phyloP scores from a whole-genome alignment of 2,113 vertebrate genomes.

The Tringa solitaria region DNA sequence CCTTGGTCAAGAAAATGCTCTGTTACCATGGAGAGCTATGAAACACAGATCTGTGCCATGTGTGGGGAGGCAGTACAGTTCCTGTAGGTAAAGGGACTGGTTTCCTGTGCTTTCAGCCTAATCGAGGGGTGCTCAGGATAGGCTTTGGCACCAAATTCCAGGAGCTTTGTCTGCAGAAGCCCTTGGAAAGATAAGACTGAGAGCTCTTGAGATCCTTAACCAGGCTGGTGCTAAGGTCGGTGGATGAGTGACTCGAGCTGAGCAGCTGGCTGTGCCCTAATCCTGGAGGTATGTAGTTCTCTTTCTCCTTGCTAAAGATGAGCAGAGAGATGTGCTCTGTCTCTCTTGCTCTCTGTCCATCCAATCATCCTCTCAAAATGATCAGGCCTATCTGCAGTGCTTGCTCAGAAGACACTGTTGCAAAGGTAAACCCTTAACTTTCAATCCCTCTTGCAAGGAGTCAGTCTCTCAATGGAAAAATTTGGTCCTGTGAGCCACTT shows the following conservation, averaged over 20 bases:
- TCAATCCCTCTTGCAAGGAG: conserved; percentile 36
- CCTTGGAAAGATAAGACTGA: not conserved
- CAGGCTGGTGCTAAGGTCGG: conserved; percentile 37
- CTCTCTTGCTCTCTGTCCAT: not conserved
- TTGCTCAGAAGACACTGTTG: conserved; percentile 32
- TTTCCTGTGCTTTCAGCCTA: conserved; percentile 22
- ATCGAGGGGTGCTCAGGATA: not conserved
- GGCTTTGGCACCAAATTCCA: conserved; percentile 4
- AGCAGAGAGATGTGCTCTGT: not conserved
- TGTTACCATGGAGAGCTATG: not conserved
- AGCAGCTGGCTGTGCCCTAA: conserved; percentile 25
- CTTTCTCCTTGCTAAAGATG: not conserved
- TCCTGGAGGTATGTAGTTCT: conserved; percentile 52
- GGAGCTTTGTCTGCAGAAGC: conserved; percentile 12
- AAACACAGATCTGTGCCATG: not conserved
- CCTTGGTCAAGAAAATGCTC: not conserved
- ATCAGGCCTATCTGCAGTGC: conserved; percentile 31
- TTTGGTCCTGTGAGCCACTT: conserved; percentile 77
- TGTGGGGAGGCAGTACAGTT: not conserved
- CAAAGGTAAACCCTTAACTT: conserved; percentile 34
- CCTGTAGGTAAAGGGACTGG: not conserved
- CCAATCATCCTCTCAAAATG: not conserved
- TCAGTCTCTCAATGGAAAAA: conserved; percentile 62
- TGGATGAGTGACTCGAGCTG: conserved; percentile 3
- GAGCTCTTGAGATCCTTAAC: not conserved